phyloP scores from a whole-genome alignment of 2,888 invertebrate species.

The Rhopalosiphum nymphaeae region DNA sequence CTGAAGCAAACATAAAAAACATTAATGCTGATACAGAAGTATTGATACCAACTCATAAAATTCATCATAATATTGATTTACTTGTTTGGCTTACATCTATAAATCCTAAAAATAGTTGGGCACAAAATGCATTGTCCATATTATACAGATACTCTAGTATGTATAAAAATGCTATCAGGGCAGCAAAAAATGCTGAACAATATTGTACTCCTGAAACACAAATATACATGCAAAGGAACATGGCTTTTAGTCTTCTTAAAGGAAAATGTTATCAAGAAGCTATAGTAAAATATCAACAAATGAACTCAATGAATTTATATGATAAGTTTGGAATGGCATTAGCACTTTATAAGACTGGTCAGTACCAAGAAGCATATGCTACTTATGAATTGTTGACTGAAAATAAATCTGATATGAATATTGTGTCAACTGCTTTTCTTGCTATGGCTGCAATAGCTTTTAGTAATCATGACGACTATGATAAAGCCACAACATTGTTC shows the following conservation, averaged over 20 bases:
- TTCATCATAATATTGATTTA: slow-evolving; percentile 46
- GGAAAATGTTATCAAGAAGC: slow-evolving; percentile 36
- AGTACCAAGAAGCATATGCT: slow-evolving; percentile 33
- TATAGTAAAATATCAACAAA: background rate
- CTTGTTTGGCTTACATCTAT: slow-evolving; percentile 47
- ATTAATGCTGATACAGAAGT: background rate
- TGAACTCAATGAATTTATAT: slow-evolving; percentile 1
- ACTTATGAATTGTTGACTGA: slow-evolving; percentile 34
- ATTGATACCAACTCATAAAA: background rate
- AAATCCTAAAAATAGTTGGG: slow-evolving; percentile 49
- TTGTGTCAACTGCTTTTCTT: slow-evolving; percentile 42
- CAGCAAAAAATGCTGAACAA: slow-evolving; percentile 29
- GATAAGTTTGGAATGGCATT: slow-evolving; percentile 45
- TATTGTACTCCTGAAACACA: background rate
- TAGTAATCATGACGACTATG: slow-evolving; percentile 14
- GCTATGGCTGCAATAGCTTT: slow-evolving; percentile 57
- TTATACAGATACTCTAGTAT: slow-evolving; percentile 25
- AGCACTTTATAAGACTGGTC: slow-evolving; percentile 45
- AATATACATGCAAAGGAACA: slow-evolving; percentile 14
- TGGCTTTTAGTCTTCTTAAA: slow-evolving; percentile 43
- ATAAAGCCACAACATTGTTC: slow-evolving; percentile 46
- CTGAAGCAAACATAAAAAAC: background rate
- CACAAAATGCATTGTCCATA: slow-evolving; percentile 52
- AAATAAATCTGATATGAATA: background rate
- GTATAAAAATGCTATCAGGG: slow-evolving; percentile 12